Base-by-base conservation (phyloP, 2,113 vertebrate species). In the Pituophis catenifer region DNA sequence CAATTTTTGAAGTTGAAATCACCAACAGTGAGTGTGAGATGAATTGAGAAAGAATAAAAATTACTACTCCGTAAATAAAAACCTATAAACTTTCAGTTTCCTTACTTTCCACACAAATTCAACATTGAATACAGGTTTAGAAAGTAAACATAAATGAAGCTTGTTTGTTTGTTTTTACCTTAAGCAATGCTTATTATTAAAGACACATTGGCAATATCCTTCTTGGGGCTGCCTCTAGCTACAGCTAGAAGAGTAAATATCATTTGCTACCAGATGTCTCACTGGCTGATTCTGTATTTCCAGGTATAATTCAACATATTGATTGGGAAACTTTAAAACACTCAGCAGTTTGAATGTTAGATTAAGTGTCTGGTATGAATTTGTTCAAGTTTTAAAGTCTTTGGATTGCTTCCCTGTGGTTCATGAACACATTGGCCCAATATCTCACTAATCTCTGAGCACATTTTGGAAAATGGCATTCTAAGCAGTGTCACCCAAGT, bases 1-100 rank as follows among this genome's bases (percentile, higher is more conserved):
- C 29, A 55, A 19, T 19, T 91, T 62, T 62, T 70, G 29, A 19
- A 89, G 29, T 0, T 81, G 54, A 21, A 91, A 85, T 33, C 23
- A 4, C 10, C 0, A 65, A 24, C 9, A 70, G 17, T 15, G 29
- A 33, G 65, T 0, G 33, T 44, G 17, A 81, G 75, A 44, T 38
- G 17, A 81, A 81, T 8, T 81, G 70, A 38, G 86, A 70, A 90
- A 88, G 62, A 44, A 88, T 5, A 1, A 59, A 2, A 24, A 24
- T 10, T 0, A 1, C 0, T 0, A 0, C 15, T 21, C 17, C 55
- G 10, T 29, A 48, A 13, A 29, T 81, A 17, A 7, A 17, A 48
- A 3, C 54, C 4, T 23, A 19, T 5, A 89, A 23, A 1, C 13
- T 38, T 4, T 4, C 52, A 29, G 0, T 38, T 91, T 92, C 1